Evolutionary conservation across 2,797 vertebrate species (phyloP), one percentile per base, ranked within the genome.

Genomic region (Margarornis squamiger): DNA sequence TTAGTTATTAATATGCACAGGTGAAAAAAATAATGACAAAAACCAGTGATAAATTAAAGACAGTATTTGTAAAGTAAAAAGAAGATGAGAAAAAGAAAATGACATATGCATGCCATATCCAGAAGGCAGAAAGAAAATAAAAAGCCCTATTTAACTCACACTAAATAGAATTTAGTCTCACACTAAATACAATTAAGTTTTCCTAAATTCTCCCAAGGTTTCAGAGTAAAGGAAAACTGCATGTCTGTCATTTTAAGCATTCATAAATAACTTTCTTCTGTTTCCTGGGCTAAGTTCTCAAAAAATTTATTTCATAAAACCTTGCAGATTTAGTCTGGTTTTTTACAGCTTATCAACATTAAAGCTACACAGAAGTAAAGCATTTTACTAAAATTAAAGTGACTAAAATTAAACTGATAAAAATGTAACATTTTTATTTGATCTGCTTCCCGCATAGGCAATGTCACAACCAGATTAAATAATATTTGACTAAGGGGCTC

Each of bases 61-160:
- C 2, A 0, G 38, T 39, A 86, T 27, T 67, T 21, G 30, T 59
- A 15, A 54, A 5, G 20, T 18, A 58, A 66, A 75, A 52, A 4
- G 32, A 45, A 38, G 22, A n/a, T n/a, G n/a, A n/a, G n/a, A n/a
- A n/a, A n/a, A 18, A 34, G 4, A 39, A 87, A 39, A 54, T 8
- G 0, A 43, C 29, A 72, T 6, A 43, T 0, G 0, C 15, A 36
- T 10, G 6, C 9, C 24, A 36, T 7, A 83, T 9, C 7, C 32
- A 57, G 20, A 76, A 58, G 7, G 6, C 14, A 57, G 30, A 19
- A 43, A 39, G 2, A 41, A 59, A 63, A 36, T 18, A 0, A 1
- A 8, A 46, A 27, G 1, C 3, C 61, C 14, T 72, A 43, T 51
- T 57, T 51, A 83, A 70, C 15, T 76, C 29, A 4, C 58, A 3